phyloP scores from a whole-genome alignment of 2,797 vertebrate species.

The Gymnodraco acuticeps region DNA sequence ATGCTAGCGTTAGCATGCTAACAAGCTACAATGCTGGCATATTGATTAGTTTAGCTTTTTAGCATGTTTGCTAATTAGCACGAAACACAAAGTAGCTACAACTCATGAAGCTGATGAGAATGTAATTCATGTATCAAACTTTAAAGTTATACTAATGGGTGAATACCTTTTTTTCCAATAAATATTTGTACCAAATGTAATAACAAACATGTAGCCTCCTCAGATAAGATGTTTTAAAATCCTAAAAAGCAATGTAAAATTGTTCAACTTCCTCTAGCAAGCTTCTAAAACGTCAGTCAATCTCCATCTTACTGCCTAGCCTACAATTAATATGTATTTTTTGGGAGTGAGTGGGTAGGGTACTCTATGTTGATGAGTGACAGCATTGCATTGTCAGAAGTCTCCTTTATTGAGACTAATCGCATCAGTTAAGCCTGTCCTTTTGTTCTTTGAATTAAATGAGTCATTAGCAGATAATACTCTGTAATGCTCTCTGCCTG shows the following conservation, averaged over 20 bases:
- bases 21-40: too few species aligned
- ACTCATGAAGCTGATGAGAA: not conserved
- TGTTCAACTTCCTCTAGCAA: not conserved
- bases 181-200: too few species aligned
- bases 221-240: not conserved
- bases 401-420: constrained; percentile 45
- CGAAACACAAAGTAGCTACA: not conserved
- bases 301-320: not conserved
- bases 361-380: constrained; percentile 9
- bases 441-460: constrained; percentile 63
- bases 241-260: not conserved
- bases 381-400: constrained; percentile 15
- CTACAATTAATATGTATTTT: not conserved
- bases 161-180: too few species aligned
- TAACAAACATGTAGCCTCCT: not conserved
- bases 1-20: too few species aligned
- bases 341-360: not conserved
- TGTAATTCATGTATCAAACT: not conserved
- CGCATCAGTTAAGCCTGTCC: constrained; percentile 34
- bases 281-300: not conserved
- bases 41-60: too few species aligned
- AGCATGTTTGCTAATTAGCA: not conserved
- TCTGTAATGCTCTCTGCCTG: constrained; percentile 53
- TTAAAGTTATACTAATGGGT: too few species aligned
- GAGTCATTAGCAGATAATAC: constrained; percentile 70